Evolutionary conservation across 2,113 vertebrate genomes (phyloP).

Genomic region (Strix uralensis): DNA sequence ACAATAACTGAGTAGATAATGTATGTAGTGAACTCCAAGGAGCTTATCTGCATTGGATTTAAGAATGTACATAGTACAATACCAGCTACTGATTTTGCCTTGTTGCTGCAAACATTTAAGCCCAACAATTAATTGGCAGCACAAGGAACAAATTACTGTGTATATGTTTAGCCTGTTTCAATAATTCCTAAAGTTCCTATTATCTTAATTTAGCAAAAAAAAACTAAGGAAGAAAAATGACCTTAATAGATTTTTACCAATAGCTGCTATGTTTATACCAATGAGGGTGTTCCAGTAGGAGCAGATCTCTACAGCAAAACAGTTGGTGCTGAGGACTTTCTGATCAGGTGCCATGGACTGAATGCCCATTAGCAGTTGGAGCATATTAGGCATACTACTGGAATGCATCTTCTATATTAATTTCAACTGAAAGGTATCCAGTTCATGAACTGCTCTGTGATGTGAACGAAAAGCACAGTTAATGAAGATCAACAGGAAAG

Average conservation of each 20-base stretch:
- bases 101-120: neutral
- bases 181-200: neutral
- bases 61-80: neutral
- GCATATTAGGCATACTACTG: neutral
- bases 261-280: neutral
- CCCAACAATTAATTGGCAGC: neutral
- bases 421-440: slow-evolving; percentile 14
- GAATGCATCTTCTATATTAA: neutral
- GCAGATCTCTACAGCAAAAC: neutral
- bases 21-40: neutral
- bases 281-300: neutral
- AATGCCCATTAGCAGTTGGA: neutral
- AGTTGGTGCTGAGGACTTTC: neutral
- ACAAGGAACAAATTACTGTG: neutral
- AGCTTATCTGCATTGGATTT: neutral
- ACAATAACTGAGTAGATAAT: neutral
- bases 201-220: slow-evolving; percentile 3
- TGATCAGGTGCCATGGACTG: neutral
- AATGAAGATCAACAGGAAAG: neutral
- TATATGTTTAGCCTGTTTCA: neutral
- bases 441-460: neutral
- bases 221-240: neutral
- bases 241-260: neutral
- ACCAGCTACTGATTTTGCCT: neutral
- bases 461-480: neutral